These are phyloP conservation scores for Cebus imitator DNA, from an alignment of 2,113 vertebrate genomes.

Conservation along the genomic window DNA sequence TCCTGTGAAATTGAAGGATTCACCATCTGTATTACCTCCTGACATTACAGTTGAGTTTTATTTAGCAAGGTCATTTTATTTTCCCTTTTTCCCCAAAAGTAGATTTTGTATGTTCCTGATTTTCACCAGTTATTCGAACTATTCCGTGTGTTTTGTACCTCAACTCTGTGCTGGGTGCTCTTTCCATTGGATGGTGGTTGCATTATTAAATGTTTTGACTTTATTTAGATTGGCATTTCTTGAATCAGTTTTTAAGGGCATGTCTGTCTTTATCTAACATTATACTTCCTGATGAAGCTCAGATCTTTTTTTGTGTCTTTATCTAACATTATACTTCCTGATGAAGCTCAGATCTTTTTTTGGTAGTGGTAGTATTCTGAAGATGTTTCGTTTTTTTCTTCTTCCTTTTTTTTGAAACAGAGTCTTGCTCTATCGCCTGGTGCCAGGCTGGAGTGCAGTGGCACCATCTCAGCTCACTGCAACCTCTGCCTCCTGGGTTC, in stretches of 20 bases:
- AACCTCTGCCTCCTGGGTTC: no score
- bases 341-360: neutral
- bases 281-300: neutral
- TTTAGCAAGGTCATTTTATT: neutral
- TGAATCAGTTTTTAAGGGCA: neutral
- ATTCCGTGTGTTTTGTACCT: neutral
- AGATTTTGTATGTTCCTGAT: neutral
- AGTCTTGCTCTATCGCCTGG: no score
- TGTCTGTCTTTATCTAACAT: neutral
- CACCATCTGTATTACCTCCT: neutral
- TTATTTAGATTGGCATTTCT: neutral
- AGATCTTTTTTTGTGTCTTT: neutral
- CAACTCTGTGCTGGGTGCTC: neutral
- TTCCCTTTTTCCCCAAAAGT: neutral
- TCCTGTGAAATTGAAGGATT: neutral
- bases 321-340: neutral
- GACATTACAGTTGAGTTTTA: neutral
- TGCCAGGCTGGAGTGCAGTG: no score
- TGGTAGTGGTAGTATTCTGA: neutral
- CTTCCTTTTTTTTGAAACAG: no score
- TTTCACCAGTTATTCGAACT: neutral
- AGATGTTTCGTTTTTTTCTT: neutral
- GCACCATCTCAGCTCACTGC: no score
- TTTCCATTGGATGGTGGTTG: neutral
- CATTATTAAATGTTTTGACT: neutral